Evolutionary conservation across 2,113 vertebrate species (phyloP).

Genomic region (Casuarius casuarius): DNA sequence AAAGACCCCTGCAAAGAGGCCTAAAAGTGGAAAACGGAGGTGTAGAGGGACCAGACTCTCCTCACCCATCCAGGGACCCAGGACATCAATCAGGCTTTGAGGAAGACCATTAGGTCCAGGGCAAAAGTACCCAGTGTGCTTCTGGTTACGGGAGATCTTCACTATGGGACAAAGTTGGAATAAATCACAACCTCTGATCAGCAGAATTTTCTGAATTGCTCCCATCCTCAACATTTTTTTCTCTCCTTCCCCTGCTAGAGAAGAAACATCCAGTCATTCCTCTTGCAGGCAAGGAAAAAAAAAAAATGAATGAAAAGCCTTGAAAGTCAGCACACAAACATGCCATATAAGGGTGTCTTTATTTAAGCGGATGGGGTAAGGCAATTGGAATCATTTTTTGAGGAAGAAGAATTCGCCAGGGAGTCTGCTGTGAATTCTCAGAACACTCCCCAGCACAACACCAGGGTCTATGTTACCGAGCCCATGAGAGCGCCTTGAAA

Average conservation of each 20-base stretch:
- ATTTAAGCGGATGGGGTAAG: background rate
- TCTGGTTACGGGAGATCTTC: background rate
- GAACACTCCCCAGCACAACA: background rate
- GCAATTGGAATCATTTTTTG: background rate
- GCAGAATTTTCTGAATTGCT: background rate
- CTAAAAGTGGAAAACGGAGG: background rate
- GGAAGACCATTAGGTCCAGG: background rate
- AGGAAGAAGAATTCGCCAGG: background rate
- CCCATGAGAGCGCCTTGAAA: fast-evolving
- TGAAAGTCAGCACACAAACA: slow-evolving; percentile 19
- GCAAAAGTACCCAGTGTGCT: background rate
- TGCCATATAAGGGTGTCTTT: background rate
- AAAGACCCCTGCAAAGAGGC: background rate
- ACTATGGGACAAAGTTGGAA: background rate
- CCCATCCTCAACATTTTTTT: background rate
- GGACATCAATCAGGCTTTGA: background rate
- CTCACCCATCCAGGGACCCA: background rate
- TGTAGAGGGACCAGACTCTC: background rate
- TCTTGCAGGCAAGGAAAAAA: background rate
- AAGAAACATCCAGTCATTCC: background rate
- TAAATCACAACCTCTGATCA: background rate
- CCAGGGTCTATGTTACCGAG: background rate
- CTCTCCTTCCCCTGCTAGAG: background rate
- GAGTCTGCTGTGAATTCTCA: background rate
- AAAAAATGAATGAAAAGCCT: slow-evolving; percentile 23